Evolutionary conservation across 2,888 invertebrate species (phyloP), one percentile per base, ranked within the genome.

Genomic region (Phanerotoma sp.): DNA sequence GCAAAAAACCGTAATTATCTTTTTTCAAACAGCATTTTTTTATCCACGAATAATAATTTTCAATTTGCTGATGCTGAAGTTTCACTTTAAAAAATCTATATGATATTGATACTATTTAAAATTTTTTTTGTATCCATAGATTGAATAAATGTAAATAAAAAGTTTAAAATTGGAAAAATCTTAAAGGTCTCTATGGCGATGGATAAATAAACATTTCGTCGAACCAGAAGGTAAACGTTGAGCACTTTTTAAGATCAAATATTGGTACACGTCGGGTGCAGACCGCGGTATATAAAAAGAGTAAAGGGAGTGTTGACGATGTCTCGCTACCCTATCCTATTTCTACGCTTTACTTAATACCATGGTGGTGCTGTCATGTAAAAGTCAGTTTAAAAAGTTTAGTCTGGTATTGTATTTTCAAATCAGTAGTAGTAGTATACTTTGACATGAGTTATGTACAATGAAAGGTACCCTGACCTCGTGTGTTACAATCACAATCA

Each of bases 241-340:
- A 28, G 40, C 40, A 49, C 42, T 50, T 35, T 51, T 51, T 22
- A 42, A 42, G 33, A 42, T 41, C 42, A 51, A 51, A 51, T 51
- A 51, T 51, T 51, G 50, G 42, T 21, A 51, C 50, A 51, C 32
- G 50, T 51, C 50, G 41, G 50, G 21, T 32, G 32, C 50, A 51
- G 50, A 51, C 15, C 32, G 32, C 10, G n/a, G 18, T 28, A 41
- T 22, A 48, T 25, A 49, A 40, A 33, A 10, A 32, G 13, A 18
- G 28, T 10, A 25, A 15, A 32, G 30, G 32, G n/a, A 13, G n/a
- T 42, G 42, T 42, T 42, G 42, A 20, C 15, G 47, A 35, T 33
- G n/a, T 49, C 18, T 37, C 15, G 35, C 35, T 35, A 35, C 35
- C 35, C 35, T 35, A 35, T 35, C 35, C 5, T 15, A 35, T 35